Base-by-base conservation (phyloP, 2,113 vertebrate species). In the Sclerurus mexicanus region DNA sequence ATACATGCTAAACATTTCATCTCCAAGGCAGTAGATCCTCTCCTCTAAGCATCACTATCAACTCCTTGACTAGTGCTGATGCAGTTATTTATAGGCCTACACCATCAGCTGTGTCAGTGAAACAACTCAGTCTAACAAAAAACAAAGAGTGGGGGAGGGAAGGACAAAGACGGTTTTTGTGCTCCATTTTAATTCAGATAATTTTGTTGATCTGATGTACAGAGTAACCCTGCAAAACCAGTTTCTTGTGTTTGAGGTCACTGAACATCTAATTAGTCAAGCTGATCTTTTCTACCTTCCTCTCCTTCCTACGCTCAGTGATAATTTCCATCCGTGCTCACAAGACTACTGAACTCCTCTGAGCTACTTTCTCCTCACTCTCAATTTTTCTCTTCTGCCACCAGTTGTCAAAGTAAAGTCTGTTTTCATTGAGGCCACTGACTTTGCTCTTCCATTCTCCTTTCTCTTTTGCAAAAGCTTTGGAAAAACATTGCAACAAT, bases 151-250 rank as follows among this genome's bases (percentile, higher is more conserved):
- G 74, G 75, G 49, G 82, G 78, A 87, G 75, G 90, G 74, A 79
- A 93, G 49, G 75, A 94, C 92, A 95, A 92, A 93, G 95, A 44
- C 2, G 0, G 3, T 4, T 55, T 42, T 85, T 88, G 85, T 95
- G 49, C 35, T 79, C 28, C 52, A 88, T 84, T 90, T 90, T 50
- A 83, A 80, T 73, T 62, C 46, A 79, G 74, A 90, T 95, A 20
- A 89, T 93, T 91, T 85, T 79, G 62, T 73, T 87, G 82, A 78
- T 93, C 44, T 76, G 90, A 87, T 94, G 80, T 93, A 71, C 50
- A 90, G 59, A 93, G 64, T 39, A 83, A 74, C 50, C 37, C 76
- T 81, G 73, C 64, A 90, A 90, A 95, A 92, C 71, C 88, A 76
- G 85, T 92, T 94, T 76, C 78, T 88, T 80, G 39, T n/a, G 33